Evolutionary conservation across 1,140 invertebrate genomes (phyloP).

Genomic region (Cheumatopsyche charites): DNA sequence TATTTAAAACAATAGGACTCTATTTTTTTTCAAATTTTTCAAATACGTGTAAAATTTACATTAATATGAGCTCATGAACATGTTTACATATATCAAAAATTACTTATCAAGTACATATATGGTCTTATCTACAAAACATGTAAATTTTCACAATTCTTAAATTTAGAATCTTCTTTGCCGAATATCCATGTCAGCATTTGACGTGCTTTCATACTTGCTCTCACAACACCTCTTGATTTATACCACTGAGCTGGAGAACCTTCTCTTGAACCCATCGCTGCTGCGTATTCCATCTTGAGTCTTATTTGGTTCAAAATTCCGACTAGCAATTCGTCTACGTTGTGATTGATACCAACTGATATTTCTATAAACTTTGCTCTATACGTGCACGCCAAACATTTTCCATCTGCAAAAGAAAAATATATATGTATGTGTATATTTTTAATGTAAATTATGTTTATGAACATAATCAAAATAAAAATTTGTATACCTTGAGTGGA

Average conservation of each 20-base stretch:
- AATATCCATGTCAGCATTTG: slow-evolving; percentile 90
- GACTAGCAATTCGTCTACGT: slow-evolving; percentile 85
- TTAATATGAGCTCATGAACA: no score
- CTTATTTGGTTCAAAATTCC: slow-evolving; percentile 82
- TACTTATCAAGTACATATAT: background rate
- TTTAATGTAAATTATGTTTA: background rate
- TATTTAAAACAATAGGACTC: no score
- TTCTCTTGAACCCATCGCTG: slow-evolving; percentile 63
- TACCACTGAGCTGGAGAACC: slow-evolving; percentile 76
- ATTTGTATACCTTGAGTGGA: slow-evolving; percentile 78
- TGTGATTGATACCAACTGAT: slow-evolving; percentile 89
- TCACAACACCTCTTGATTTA: slow-evolving; percentile 79
- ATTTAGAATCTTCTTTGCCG: slow-evolving; percentile 87
- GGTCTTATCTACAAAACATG: slow-evolving; percentile 72
- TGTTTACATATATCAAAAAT: background rate
- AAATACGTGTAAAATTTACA: no score
- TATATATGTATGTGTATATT: background rate
- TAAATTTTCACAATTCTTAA: slow-evolving; percentile 89
- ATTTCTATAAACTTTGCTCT: slow-evolving; percentile 88
- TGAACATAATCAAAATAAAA: background rate
- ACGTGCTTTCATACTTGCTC: slow-evolving; percentile 85
- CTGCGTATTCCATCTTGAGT: slow-evolving; percentile 72
- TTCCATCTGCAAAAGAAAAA: slow-evolving; percentile 71
- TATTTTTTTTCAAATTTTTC: no score
- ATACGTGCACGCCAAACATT: slow-evolving; percentile 83